Evolutionary conservation across 1,140 invertebrate genomes (phyloP), one percentile per base, ranked within the genome.

Genomic region (Halyomorpha halys): DNA sequence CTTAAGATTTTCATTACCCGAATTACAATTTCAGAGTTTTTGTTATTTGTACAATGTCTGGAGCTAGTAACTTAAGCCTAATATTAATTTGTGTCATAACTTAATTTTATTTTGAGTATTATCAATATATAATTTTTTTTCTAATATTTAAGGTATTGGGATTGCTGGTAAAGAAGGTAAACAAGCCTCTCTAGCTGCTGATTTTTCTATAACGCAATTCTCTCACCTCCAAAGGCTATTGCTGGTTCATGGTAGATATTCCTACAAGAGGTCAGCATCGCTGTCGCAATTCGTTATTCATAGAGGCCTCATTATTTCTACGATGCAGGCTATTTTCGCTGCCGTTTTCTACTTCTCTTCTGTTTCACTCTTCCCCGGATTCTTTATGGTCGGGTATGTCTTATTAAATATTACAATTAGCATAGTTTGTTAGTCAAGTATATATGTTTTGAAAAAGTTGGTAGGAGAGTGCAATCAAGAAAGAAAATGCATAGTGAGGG

Each of bases 201-300:
- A 99, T 77, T 99, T 98, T 77, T 97, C 94, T 68, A 88, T 98
- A 70, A 87, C 87, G 23, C 90, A 97, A 73, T 98, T 99, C 76
- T 86, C 86, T 67, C 83, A 89, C 72, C 82, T 99, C 69, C 82
- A 86, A 21, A 83, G 90, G 51, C 79, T 99, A 21, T 75, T 98
- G 51, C 76, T 99, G 44, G 91, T 99, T 2, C 97, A 99, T 76
- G 97, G 97, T 0, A 59, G 63, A 34, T 85, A 96, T 70, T 91
- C 92, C 69, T 97, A 97, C 72, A 97, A 98, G 78, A 80, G 97
- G 59, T 98, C 96, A 2, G 94, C 96, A 18, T 87, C 93, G 0
- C 80, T 99, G 0, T 91, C 91, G 71, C 96, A 99, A 76, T 99
- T 99, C 76, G 96, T 99, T 47, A 98, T 99, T 73, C 97, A 99